Evolutionary conservation across 2,113 vertebrate species (phyloP).

Genomic region (Sapajus apella): DNA sequence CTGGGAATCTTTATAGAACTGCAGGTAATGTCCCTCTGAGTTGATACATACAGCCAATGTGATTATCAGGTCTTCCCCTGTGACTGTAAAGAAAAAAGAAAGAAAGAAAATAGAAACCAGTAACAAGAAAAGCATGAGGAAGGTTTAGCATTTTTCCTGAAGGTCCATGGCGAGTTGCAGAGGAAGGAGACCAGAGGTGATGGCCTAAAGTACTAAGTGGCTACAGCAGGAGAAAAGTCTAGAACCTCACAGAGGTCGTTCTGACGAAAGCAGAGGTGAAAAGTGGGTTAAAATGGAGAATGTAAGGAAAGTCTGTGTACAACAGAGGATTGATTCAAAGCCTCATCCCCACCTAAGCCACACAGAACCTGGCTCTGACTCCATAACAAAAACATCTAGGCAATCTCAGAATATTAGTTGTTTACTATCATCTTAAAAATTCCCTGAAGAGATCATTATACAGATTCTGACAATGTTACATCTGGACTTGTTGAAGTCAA

Average conservation of each 20-base stretch:
- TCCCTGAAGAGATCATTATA: not conserved
- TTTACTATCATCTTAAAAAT: not conserved
- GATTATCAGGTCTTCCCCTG: not conserved
- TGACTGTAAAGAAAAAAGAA: not conserved
- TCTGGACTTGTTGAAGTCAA: not conserved
- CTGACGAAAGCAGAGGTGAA: not conserved
- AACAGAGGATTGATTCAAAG: not conserved
- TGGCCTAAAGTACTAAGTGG: not conserved
- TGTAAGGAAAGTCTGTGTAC: not conserved
- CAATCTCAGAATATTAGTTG: not conserved
- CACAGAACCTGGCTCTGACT: not conserved
- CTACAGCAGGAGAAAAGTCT: accelerated
- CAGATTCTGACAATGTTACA: not conserved
- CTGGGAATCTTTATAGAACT: not conserved
- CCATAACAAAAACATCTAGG: not conserved
- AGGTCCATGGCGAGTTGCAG: not conserved
- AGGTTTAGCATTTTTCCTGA: not conserved
- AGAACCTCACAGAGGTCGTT: not conserved
- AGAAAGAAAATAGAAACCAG: not conserved
- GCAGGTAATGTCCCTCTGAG: not conserved
- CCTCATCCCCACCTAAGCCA: not conserved
- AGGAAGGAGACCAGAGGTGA: not conserved
- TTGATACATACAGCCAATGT: not conserved
- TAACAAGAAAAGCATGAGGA: not conserved
- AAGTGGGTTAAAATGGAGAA: not conserved